Base-by-base conservation (phyloP, 2,797 vertebrate species). In the Psittacula derbiana region DNA sequence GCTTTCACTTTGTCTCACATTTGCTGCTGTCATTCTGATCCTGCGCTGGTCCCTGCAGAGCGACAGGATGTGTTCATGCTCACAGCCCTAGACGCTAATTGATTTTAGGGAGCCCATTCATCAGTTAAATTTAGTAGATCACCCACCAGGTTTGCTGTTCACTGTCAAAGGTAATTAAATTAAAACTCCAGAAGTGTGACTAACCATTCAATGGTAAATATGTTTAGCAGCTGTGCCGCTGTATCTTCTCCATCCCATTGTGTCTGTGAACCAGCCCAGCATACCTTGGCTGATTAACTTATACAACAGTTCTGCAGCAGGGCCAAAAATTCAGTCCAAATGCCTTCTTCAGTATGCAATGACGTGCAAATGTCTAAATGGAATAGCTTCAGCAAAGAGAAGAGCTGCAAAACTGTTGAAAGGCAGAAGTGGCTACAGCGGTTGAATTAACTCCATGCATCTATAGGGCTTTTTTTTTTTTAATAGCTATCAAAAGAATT, bases 101-200 rank as follows among this genome's bases (percentile, higher is more conserved):
- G 98, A 99, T 99, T 99, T 99, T 98, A 98, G 98, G 92, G 98
- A 98, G 96, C 94, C 97, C 97, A 95, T 96, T 96, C 96, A 97
- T 98, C 95, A 96, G 94, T 96, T 97, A 76, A 88, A 84, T 94
- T 97, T 97, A 98, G 88, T 58, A 92, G 95, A 97, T 98, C 97
- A 96, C 97, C 97, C 92, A 98, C 98, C 96, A 98, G 97, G 98
- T 98, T 97, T 97, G 98, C 97, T 98, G 98, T 97, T 98, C 93
- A 97, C 98, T 99, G 98, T 98, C 98, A 99, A 98, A 98, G 98
- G 98, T 98, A 99, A 99, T 99, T 99, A 98, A 99, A 99, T 99
- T 99, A 99, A 98, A 98, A 98, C 98, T 97, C 97, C 98, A 94
- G 95, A 95, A 98, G 98, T 99, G 98, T 99, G 98, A 99, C 98